Evolutionary conservation across 2,797 vertebrate species (phyloP), one percentile per base, ranked within the genome.

Genomic region (Sebastes cheni): DNA sequence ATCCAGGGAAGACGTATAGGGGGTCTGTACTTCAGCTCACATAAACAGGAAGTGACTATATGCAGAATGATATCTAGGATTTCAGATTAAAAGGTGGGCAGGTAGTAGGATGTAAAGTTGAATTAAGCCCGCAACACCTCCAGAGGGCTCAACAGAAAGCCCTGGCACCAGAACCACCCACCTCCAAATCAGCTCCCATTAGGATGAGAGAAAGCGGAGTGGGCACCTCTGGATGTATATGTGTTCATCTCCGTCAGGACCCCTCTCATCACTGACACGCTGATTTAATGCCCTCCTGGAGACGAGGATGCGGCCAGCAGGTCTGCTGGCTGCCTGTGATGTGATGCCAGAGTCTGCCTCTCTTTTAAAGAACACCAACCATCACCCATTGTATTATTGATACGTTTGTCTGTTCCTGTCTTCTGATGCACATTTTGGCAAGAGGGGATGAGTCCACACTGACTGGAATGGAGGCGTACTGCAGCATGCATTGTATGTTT

Each of bases 51-150:
- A 72, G 56, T 64, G 71, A 72, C 83, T 67, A 4, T 6, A 25
- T 46, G 42, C 36, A 52, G 50, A 77, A 55, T 39, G 0, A n/a
- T 32, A 62, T 14, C 3, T 18, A 13, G 54, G 42, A 52, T 70
- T 72, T 73, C 23, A 69, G 60, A 39, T 56, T 69, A 73, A 70
- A 79, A 62, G 69, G 65, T 80, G 62, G 75, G 75, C 5, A 56
- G 67, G 20, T 6, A 0, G 75, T 68, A 39, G 56, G 58, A 54
- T 20, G 58, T 36, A 18, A 30, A 75, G 58, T 55, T 60, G 42
- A 79, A 79, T 62, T 27, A 42, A 71, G 14, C 16, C 65, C 34
- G 25, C n/a, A 12, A 66, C 62, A 55, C 68, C 46, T 77, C 73
- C 69, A 70, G 52, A 56, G 59, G 59, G 80, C 59, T 72, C 25